These are phyloP conservation scores for Ranitomeya variabilis DNA, from an alignment of 2,113 vertebrate species.

Conservation along the genomic window DNA sequence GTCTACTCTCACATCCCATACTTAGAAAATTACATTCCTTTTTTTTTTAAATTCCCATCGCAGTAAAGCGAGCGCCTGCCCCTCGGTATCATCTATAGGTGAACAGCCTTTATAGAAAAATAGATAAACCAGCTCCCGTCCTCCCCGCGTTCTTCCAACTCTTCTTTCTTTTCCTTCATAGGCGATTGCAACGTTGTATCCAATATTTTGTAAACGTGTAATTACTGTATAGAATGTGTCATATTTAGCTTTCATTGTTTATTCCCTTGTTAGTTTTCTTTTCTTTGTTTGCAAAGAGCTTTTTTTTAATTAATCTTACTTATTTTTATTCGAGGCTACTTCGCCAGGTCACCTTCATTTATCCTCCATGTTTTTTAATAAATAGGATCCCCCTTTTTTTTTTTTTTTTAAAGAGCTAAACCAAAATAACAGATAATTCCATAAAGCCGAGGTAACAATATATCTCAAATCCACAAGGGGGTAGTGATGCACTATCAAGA, in stretches of 20 bases:
- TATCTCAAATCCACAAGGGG: constrained; percentile 74
- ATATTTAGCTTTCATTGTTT: background rate
- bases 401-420: background rate
- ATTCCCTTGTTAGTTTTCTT: no score
- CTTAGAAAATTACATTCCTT: background rate
- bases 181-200: background rate
- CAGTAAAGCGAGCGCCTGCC: background rate
- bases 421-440: constrained; percentile 9
- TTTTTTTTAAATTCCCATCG: background rate
- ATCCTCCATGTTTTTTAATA: background rate
- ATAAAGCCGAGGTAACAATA: constrained; percentile 53
- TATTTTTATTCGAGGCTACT: background rate
- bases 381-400: background rate
- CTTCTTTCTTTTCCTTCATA: no score
- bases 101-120: no score
- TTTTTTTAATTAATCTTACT: background rate
- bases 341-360: background rate
- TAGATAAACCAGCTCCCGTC: background rate
- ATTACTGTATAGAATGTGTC: background rate
- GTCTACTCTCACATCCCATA: background rate
- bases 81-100: background rate
- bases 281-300: background rate
- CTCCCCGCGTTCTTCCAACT: background rate
- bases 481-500: constrained; percentile 71
- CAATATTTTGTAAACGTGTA: background rate